phyloP scores from a whole-genome alignment of 2,113 vertebrate genomes.

The Thunnus maccoyii region DNA sequence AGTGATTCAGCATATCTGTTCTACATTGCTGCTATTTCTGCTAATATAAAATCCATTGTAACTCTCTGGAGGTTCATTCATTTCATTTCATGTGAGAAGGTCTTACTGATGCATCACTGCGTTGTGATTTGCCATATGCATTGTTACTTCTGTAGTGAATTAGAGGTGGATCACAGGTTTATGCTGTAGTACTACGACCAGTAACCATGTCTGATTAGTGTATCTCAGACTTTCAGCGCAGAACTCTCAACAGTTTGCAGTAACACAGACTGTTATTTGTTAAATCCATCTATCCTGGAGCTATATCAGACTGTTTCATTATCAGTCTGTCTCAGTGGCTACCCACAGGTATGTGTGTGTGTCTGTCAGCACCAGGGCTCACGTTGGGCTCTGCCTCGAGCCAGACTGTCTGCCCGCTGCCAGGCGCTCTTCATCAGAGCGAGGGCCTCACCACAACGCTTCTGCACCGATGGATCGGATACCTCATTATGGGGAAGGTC shows the following conservation, averaged over 20 bases:
- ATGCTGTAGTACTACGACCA: neutral
- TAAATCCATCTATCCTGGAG: neutral
- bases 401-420: constrained; percentile 97
- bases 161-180: constrained; percentile 1
- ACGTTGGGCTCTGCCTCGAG: constrained; percentile 91
- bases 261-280: neutral
- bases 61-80: neutral
- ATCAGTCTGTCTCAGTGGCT: constrained; percentile 3
- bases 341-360: neutral
- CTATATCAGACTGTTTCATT: neutral
- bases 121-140: neutral
- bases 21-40: neutral
- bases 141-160: constrained; percentile 14
- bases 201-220: neutral
- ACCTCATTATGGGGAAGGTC: constrained; percentile 75
- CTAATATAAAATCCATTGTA: neutral
- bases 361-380: constrained; percentile 93
- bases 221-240: neutral
- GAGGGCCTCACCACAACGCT: constrained; percentile 92
- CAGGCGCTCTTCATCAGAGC: constrained; percentile 92
- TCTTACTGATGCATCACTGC: constrained; percentile 11
- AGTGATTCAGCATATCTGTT: neutral
- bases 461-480: constrained; percentile 79
- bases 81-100: neutral
- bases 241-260: neutral